A percentile compares a stretch with the other conserved stretches of the same genome.
Conservation (phyloP, 2,113 vertebrate genomes). For the Acrocephalus kingi region DNA sequence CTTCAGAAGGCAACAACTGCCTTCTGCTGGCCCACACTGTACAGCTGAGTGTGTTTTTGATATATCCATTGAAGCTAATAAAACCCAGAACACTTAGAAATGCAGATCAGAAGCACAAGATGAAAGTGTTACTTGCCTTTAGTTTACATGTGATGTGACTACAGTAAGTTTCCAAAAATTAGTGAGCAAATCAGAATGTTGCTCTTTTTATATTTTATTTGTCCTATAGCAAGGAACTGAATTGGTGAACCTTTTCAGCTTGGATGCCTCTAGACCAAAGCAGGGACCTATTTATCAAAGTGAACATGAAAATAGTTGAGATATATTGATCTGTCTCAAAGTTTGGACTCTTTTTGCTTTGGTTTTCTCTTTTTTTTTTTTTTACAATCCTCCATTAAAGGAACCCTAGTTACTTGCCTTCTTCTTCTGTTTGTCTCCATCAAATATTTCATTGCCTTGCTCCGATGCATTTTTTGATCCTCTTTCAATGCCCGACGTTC, state of each 20-base stretch:
- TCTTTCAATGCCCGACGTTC: conserved; percentile 79
- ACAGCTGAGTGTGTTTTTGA: neutral
- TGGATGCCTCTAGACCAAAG: neutral
- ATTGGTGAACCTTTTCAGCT: neutral
- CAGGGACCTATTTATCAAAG: neutral
- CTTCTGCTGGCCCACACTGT: neutral
- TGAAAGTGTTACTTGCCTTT: neutral
- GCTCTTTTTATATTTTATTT: neutral
- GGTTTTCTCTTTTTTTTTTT: neutral
- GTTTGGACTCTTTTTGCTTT: neutral
- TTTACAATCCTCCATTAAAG: neutral
- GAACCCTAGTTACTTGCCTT: conserved; percentile 75
- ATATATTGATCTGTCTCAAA: neutral
- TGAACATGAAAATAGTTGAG: neutral
- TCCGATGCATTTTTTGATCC: conserved; percentile 82
- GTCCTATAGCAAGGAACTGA: neutral
- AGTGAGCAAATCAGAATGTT: neutral
- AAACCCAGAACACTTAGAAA: neutral
- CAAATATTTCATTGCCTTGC: conserved; percentile 77
- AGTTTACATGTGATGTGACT: neutral
- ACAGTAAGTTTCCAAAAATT: neutral
- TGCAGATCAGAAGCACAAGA: neutral
- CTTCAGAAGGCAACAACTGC: neutral
- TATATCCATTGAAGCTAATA: neutral
- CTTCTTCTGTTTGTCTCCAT: conserved; percentile 87